Percentiles rank a stretch among this genome's conserved stretches.
These are phyloP conservation scores for Diplolepis rosae DNA, from an alignment of 2,888 invertebrate species.

Conservation along the genomic window DNA sequence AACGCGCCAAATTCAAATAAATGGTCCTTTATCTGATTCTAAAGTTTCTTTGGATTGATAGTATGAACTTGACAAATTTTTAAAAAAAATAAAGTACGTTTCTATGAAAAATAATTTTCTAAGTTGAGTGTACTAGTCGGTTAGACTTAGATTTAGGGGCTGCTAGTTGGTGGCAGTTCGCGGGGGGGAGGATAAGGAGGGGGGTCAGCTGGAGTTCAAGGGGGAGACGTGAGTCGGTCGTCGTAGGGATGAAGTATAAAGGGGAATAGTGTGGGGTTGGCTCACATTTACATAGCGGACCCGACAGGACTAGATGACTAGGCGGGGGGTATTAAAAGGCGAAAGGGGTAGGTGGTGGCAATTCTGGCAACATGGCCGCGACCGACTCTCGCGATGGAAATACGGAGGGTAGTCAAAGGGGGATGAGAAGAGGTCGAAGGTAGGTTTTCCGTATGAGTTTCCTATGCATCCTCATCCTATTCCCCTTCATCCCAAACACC, in stretches of 20 bases:
- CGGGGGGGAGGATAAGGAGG: no score
- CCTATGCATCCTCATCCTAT: constrained; percentile 52
- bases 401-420: constrained; percentile 54
- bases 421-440: constrained; percentile 47
- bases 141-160: constrained; percentile 73
- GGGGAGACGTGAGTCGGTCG: constrained; percentile 58
- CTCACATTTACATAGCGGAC: constrained; percentile 73
- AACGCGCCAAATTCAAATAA: no score
- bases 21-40: no score
- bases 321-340: constrained; percentile 71
- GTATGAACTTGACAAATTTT: no score
- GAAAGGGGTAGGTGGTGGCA: constrained; percentile 71
- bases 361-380: constrained; percentile 73
- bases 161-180: constrained; percentile 71
- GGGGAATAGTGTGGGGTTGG: constrained; percentile 63
- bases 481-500: constrained; percentile 33
- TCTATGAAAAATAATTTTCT: constrained; percentile 54
- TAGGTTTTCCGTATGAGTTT: constrained; percentile 55
- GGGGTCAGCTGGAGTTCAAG: constrained; percentile 58
- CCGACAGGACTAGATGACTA: constrained; percentile 73
- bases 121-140: constrained; percentile 67
- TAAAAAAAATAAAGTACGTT: constrained; percentile 31
- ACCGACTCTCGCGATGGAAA: constrained; percentile 62
- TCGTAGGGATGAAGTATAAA: constrained; percentile 53
- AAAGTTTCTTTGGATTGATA: no score